Evolutionary conservation across 1,140 invertebrate genomes (phyloP), one percentile per base, ranked within the genome.

Genomic region (Sarcophaga peregrina): DNA sequence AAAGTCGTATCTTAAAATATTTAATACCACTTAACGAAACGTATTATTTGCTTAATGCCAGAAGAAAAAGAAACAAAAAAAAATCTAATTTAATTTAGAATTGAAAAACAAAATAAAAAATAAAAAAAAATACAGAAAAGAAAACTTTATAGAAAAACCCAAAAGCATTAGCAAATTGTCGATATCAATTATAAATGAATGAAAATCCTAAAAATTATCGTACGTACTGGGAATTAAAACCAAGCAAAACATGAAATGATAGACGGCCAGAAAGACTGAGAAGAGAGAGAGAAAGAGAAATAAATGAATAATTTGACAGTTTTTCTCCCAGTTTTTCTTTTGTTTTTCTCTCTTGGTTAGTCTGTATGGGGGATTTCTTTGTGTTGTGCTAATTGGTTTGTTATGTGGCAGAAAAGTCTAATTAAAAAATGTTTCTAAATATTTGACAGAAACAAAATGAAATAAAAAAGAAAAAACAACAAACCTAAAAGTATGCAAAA

Each of bases 121-220:
- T n/a, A n/a, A n/a, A n/a, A n/a, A n/a, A n/a, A n/a, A n/a, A n/a
- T n/a, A n/a, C n/a, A n/a, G n/a, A 62, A 62, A 17, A 62, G 17
- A 17, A 13, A 68, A 68, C 7, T 25, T 68, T 17, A 68, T 20
- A 68, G n/a, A 17, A 68, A 78, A 78, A n/a, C 74, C 47, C 75
- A 78, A 78, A 78, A 78, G 5, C 47, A 78, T 78, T 52, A 78
- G 47, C 17, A 78, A 78, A 78, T 78, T 78, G 47, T 50, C n/a
- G 48, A 11, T 78, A 50, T 78, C 75, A 78, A 78, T 52, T 78
- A 52, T 78, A 78, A 78, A 78, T 78, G 75, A 78, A 48, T 20
- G 62, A 20, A 20, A 25, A n/a, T 78, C 47, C 62, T 52, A 10
- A 20, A 78, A 78, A 50, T 52, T 20, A 20, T 4, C n/a, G 9